Evolutionary conservation across 2,797 vertebrate species (phyloP).

Genomic region (Cottoperca gobio): DNA sequence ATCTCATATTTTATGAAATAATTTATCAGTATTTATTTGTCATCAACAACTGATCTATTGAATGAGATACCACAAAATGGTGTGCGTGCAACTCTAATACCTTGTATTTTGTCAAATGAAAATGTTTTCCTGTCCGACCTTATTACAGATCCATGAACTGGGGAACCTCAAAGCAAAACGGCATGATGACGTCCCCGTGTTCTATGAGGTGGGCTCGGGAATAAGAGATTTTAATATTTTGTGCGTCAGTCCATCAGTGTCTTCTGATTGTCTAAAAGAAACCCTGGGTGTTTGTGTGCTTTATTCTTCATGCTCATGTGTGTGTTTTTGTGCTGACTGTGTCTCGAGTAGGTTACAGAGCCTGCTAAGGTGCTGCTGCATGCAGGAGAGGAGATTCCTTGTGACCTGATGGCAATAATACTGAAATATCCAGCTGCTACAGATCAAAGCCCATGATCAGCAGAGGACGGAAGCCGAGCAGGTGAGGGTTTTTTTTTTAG

Average conservation of each 20-base stretch:
- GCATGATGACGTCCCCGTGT: too few species aligned
- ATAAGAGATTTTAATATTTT: neutral
- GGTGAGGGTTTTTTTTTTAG: too few species aligned
- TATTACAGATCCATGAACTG: too few species aligned
- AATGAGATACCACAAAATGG: too few species aligned
- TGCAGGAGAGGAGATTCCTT: conserved; percentile 85
- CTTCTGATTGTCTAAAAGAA: neutral
- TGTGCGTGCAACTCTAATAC: too few species aligned
- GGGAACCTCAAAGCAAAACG: too few species aligned
- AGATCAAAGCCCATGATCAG: conserved; percentile 86
- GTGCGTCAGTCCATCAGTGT: neutral
- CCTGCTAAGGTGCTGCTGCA: conserved; percentile 86
- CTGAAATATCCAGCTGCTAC: conserved; percentile 92
- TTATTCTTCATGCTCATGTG: neutral
- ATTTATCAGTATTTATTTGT: too few species aligned
- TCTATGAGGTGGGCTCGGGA: conserved; percentile 50
- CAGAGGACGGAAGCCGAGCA: conserved; percentile 81
- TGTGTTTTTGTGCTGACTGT: neutral
- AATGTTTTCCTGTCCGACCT: too few species aligned
- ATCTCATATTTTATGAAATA: too few species aligned
- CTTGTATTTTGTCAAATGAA: too few species aligned
- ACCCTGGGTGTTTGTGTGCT: neutral
- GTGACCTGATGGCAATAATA: conserved; percentile 89
- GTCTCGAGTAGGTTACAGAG: conserved; percentile 83
- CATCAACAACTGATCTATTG: too few species aligned